Conservation (phyloP, 2,113 vertebrate species). For the Nothoprocta pentlandii region DNA sequence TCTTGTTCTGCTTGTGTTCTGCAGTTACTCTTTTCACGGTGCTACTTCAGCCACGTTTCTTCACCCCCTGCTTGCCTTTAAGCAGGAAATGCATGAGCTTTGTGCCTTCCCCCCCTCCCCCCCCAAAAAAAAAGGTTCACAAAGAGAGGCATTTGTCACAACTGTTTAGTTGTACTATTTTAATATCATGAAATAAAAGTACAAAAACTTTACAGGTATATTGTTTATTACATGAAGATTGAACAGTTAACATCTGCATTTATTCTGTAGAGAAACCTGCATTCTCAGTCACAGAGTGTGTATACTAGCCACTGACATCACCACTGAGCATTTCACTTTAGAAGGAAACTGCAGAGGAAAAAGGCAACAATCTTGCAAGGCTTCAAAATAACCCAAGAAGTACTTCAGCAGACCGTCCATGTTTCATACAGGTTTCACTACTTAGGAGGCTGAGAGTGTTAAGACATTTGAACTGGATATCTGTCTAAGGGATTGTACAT, state of each 20-base stretch:
- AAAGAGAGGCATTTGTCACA: conserved; percentile 57
- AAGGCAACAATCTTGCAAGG: conserved; percentile 65
- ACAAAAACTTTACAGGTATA: conserved; percentile 79
- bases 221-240: conserved; percentile 70
- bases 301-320: conserved; percentile 56
- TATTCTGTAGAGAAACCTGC: conserved; percentile 62
- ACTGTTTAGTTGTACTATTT: conserved; percentile 74
- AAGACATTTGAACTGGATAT: background rate
- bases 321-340: conserved; percentile 50
- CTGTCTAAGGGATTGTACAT: background rate
- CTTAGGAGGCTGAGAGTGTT: background rate
- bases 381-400: background rate
- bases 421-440: background rate
- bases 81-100: background rate
- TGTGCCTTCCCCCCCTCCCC: background rate
- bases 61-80: background rate
- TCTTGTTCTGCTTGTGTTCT: accelerated
- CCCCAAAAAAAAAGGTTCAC: conserved; percentile 28
- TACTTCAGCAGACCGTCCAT: background rate
- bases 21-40: background rate
- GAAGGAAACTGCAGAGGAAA: conserved; percentile 53
- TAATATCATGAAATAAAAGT: conserved; percentile 83
- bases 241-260: conserved; percentile 69
- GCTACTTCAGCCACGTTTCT: background rate
- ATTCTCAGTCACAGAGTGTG: conserved; percentile 61